Evolutionary conservation across 2,113 vertebrate genomes (phyloP).

Genomic region (Tenebrosternarchus preto): DNA sequence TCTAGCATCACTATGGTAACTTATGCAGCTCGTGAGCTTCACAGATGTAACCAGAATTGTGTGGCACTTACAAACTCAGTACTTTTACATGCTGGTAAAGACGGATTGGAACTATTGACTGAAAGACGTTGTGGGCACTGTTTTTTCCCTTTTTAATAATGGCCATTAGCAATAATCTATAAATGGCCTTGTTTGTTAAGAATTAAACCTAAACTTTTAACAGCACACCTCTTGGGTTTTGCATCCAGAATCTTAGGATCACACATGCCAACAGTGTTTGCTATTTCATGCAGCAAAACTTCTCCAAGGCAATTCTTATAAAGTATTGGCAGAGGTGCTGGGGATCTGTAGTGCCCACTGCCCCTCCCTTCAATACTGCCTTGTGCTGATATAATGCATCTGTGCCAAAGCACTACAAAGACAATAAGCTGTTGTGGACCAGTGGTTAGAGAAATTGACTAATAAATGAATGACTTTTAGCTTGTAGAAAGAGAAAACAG

Average conservation of each 20-base stretch:
- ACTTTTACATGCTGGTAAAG: too few relatives aligned
- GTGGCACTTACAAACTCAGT: not conserved
- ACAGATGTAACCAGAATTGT: not conserved
- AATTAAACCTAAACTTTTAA: not conserved
- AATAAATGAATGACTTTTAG: not conserved
- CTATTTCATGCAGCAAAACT: not conserved
- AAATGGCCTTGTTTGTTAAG: too few relatives aligned
- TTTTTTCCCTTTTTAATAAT: too few relatives aligned
- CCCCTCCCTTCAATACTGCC: not conserved
- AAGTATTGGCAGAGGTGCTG: not conserved
- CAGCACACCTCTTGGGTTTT: not conserved
- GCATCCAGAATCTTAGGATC: not conserved
- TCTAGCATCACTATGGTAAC: not conserved
- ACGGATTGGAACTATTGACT: too few relatives aligned
- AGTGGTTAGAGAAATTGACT: conserved; percentile 24
- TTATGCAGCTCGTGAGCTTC: not conserved
- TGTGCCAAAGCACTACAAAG: conserved; percentile 1
- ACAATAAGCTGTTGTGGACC: conserved; percentile 26
- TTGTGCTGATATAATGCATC: conserved; percentile 18
- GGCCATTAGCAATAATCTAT: too few relatives aligned
- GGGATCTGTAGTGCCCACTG: not conserved
- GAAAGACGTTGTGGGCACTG: too few relatives aligned
- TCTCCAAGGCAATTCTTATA: conserved; percentile 1
- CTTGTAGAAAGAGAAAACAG: not conserved
- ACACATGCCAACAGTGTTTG: not conserved